A percentile compares a stretch with the other conserved stretches of the same genome.
Evolutionary conservation across 1,140 invertebrate genomes (phyloP).

Genomic region (Drosophila bifasciata): DNA sequence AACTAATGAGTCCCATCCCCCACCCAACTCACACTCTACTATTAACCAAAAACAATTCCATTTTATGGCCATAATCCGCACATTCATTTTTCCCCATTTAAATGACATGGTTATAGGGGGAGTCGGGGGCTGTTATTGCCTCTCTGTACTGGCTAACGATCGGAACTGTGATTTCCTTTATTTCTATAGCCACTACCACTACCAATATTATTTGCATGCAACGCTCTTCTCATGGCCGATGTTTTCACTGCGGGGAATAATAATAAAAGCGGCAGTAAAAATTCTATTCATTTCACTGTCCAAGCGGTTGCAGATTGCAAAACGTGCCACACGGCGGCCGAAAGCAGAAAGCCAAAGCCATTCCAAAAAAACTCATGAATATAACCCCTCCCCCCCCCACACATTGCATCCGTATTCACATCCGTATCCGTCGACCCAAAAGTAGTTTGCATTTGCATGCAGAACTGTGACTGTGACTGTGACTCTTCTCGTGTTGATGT

Average conservation of each 20-base stretch:
- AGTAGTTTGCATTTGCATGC: conserved; percentile 67
- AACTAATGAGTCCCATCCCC: too few species aligned
- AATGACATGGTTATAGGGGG: conserved; percentile 48
- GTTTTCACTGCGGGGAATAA: conserved; percentile 43
- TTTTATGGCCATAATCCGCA: conserved; percentile 50
- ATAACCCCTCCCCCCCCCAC: too few species aligned
- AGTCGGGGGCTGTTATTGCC: conserved; percentile 32
- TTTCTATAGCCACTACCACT: conserved; percentile 49
- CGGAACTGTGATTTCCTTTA: conserved; percentile 49
- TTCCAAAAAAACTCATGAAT: conserved; percentile 45
- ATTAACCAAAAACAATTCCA: conserved; percentile 20
- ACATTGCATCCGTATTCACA: conserved; percentile 55
- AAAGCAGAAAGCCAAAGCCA: conserved; percentile 16
- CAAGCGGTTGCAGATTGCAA: conserved; percentile 76
- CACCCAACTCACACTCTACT: too few species aligned
- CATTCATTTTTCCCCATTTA: conserved; percentile 59
- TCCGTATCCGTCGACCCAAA: conserved; percentile 25
- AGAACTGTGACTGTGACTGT: conserved; percentile 56
- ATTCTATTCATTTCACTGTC: conserved; percentile 81
- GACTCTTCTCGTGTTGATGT: conserved; percentile 60
- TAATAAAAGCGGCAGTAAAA: conserved; percentile 79
- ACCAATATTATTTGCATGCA: conserved; percentile 77
- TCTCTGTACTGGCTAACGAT: conserved; percentile 58
- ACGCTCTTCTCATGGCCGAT: conserved; percentile 13
- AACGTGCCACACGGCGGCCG: conserved; percentile 54